These are phyloP conservation scores for Hyppa rectilinea DNA, from an alignment of 2,888 invertebrate species.

Conservation along the genomic window DNA sequence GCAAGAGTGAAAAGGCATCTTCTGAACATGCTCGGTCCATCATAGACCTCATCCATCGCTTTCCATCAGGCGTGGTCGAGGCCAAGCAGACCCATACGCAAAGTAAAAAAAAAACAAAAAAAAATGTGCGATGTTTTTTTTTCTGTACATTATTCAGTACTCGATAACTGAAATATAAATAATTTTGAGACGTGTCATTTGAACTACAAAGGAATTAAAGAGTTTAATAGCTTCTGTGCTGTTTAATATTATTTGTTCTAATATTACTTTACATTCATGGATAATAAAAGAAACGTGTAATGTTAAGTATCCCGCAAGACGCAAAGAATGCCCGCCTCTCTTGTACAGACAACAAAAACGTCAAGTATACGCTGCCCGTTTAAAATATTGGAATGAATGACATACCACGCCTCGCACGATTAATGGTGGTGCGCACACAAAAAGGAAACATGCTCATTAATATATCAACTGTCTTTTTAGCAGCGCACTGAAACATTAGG, in stretches of 20 bases:
- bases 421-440: slow-evolving; percentile 88
- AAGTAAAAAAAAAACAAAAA: no score
- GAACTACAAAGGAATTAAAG: slow-evolving; percentile 43
- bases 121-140: no score
- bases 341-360: slow-evolving; percentile 88
- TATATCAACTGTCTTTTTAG: slow-evolving; percentile 90
- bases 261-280: slow-evolving; percentile 44
- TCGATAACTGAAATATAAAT: slow-evolving; percentile 48
- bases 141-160: slow-evolving; percentile 17
- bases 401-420: slow-evolving; percentile 90
- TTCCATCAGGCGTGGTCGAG: no score
- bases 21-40: no score
- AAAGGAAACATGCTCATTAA: slow-evolving; percentile 90
- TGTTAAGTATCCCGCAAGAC: slow-evolving; percentile 75
- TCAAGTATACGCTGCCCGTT: slow-evolving; percentile 84
- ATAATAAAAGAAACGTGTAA: slow-evolving; percentile 67
- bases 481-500: slow-evolving; percentile 79
- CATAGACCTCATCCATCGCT: no score
- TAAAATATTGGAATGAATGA: slow-evolving; percentile 91
- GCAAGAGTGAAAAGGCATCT: no score
- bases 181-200: slow-evolving; percentile 53
- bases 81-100: no score
- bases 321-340: slow-evolving; percentile 83
- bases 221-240: slow-evolving; percentile 31
- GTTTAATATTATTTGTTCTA: slow-evolving; percentile 36